Percentiles rank a stretch among this genome's conserved stretches.
These are phyloP conservation scores for Dinothrombium tinctorium DNA, from an alignment of 1,140 invertebrate species.

Conservation along the genomic window DNA sequence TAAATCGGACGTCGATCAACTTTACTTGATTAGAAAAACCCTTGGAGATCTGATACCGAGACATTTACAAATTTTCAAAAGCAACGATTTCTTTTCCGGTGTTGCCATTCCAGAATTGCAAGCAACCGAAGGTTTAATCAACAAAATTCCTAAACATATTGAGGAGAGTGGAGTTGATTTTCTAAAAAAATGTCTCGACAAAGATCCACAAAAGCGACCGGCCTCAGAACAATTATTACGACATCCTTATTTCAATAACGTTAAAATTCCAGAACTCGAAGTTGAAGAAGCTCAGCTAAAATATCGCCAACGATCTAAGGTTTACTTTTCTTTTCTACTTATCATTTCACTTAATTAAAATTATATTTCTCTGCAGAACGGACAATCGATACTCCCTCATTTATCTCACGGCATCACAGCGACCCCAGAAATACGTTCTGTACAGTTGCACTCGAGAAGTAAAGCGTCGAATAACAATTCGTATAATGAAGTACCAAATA, in stretches of 20 bases:
- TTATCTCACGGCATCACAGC: not conserved
- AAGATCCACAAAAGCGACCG: constrained; percentile 71
- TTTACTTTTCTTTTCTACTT: not conserved
- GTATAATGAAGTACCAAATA: not conserved
- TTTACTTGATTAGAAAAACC: constrained; percentile 80
- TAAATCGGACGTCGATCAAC: constrained; percentile 91
- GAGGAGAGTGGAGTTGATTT: constrained; percentile 51
- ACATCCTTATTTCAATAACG: constrained; percentile 49
- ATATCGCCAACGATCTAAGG: constrained; percentile 3
- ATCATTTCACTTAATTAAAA: not conserved
- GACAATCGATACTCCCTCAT: constrained; percentile 4
- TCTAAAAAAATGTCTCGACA: constrained; percentile 66
- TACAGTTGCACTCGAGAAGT: constrained; percentile 1
- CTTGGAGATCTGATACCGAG: constrained; percentile 55
- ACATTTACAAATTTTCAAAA: constrained; percentile 82
- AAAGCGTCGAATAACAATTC: not conserved
- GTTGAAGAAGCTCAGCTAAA: not conserved
- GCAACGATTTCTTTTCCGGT: constrained; percentile 73
- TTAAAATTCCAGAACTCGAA: constrained; percentile 12
- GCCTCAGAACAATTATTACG: constrained; percentile 63
- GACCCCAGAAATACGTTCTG: not conserved
- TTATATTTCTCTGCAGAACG: not conserved
- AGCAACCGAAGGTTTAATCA: constrained; percentile 42
- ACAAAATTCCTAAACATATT: constrained; percentile 46
- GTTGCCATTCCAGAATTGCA: constrained; percentile 64